Evolutionary conservation across 2,888 invertebrate genomes (phyloP).

Genomic region (Xanthia togata): DNA sequence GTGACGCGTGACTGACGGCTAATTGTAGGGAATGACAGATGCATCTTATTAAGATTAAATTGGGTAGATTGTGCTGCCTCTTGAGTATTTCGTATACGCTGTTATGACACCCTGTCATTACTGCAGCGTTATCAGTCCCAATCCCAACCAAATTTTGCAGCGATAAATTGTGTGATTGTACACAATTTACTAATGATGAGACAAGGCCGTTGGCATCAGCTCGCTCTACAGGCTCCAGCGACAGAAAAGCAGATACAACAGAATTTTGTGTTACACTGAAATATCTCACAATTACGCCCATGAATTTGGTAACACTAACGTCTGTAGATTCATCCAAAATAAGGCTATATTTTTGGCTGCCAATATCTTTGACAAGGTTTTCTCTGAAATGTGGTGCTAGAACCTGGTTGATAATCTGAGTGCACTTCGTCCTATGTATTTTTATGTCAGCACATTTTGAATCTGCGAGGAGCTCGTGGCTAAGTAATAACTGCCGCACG

Average conservation of each 20-base stretch:
- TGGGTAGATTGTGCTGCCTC: constrained; percentile 56
- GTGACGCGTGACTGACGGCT: constrained; percentile 67
- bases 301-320: constrained; percentile 4
- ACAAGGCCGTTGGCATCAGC: constrained; percentile 61
- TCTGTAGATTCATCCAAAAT: constrained; percentile 9
- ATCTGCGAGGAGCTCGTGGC: no score
- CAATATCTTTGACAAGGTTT: constrained; percentile 33
- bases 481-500: no score
- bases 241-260: constrained; percentile 45
- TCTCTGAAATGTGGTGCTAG: constrained; percentile 44
- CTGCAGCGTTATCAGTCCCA: constrained; percentile 70
- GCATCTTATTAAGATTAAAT: constrained; percentile 65
- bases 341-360: constrained; percentile 3
- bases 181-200: constrained; percentile 44
- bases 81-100: constrained; percentile 66
- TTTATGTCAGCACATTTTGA: constrained; percentile 36
- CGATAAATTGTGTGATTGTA: constrained; percentile 41
- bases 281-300: constrained; percentile 36
- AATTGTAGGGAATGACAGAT: constrained; percentile 69
- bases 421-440: constrained; percentile 49
- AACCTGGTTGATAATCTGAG: constrained; percentile 44
- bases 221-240: constrained; percentile 43
- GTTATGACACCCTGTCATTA: constrained; percentile 71
- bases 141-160: constrained; percentile 66
- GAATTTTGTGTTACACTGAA: constrained; percentile 29